phyloP scores from a whole-genome alignment of 2,113 vertebrate genomes.

The Chascanopsetta lugubris region DNA sequence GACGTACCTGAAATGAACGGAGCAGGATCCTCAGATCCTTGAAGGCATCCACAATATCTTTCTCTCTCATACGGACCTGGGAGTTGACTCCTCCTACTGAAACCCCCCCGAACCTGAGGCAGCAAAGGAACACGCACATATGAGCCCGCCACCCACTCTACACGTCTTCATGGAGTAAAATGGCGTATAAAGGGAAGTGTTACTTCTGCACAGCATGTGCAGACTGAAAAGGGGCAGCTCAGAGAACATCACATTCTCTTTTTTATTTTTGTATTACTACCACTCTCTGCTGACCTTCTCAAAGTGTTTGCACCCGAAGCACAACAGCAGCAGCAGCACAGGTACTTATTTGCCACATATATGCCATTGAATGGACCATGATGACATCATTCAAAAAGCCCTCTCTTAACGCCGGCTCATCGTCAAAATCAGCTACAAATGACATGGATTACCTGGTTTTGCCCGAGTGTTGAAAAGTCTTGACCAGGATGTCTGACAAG shows the following conservation, averaged over 20 bases:
- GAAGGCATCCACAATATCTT: slow-evolving; percentile 53
- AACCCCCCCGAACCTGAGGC: slow-evolving; percentile 78
- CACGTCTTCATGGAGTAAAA: slow-evolving; percentile 12
- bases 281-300: slow-evolving; percentile 26
- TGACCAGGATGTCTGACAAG: slow-evolving; percentile 92
- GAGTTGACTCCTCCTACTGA: slow-evolving; percentile 81
- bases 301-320: slow-evolving; percentile 15
- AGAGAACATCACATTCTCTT: slow-evolving; percentile 18
- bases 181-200: slow-evolving; percentile 29
- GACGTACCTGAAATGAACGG: slow-evolving; percentile 64
- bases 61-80: slow-evolving; percentile 74
- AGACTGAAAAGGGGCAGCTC: slow-evolving; percentile 19
- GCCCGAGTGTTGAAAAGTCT: slow-evolving; percentile 84
- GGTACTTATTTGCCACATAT: slow-evolving; percentile 19
- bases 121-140: neutral
- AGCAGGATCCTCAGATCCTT: slow-evolving; percentile 62
- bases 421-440: neutral
- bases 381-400: neutral
- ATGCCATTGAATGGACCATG: neutral
- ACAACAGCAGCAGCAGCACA: slow-evolving; percentile 26
- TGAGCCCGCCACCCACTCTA: neutral
- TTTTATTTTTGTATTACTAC: slow-evolving; percentile 27
- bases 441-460: slow-evolving; percentile 73
- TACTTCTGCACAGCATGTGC: slow-evolving; percentile 27
- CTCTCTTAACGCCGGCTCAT: neutral